Evolutionary conservation across 2,113 vertebrate genomes (phyloP), one percentile per base, ranked within the genome.

Genomic region (Hemichromis elongatus): DNA sequence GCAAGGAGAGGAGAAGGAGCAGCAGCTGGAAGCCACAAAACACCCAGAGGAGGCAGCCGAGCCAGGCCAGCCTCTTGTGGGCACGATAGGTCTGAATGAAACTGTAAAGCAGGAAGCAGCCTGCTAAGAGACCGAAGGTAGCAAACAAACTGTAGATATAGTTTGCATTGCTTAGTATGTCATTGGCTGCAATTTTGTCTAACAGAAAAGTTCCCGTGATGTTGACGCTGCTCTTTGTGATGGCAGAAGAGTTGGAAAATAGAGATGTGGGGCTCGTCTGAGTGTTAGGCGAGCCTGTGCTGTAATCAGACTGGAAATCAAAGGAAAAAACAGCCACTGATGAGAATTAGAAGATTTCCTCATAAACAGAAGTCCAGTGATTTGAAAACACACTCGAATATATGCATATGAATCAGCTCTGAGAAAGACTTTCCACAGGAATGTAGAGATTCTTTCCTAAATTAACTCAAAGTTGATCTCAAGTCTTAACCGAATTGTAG

Each of bases 1-100:
- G 96, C n/a, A 97, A 91, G 0, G 97, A 97, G 3, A 97, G 90
- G 33, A 97, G 68, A 7, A 96, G 91, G 19, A 96, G 91, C 11
- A 96, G 73, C 45, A 97, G 63, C 16, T 96, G 95, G n/a, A 95
- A 92, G 83, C 95, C 26, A 2, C 93, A 95, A 63, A 97, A 96
- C 24, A 87, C 89, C 26, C 92, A 92, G 77, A 97, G 92, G 57
- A 96, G 28, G 3, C 86, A 54, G 84, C 96, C 94, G 47, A 96
- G 86, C 85, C 90, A 93, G 28, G 92, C 89, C 50, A 95, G 84
- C 9, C 11, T 78, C 13, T 59, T 80, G 0, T 82, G 66, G 26
- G 88, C 84, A 9, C 92, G 50, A 52, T 93, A 96, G 21, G 94
- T 96, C 86, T 90, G 93, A 14, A 94, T n/a, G 66, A 97, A 95